phyloP scores from a whole-genome alignment of 2,888 invertebrate genomes.

The Melinaea menophilus region DNA sequence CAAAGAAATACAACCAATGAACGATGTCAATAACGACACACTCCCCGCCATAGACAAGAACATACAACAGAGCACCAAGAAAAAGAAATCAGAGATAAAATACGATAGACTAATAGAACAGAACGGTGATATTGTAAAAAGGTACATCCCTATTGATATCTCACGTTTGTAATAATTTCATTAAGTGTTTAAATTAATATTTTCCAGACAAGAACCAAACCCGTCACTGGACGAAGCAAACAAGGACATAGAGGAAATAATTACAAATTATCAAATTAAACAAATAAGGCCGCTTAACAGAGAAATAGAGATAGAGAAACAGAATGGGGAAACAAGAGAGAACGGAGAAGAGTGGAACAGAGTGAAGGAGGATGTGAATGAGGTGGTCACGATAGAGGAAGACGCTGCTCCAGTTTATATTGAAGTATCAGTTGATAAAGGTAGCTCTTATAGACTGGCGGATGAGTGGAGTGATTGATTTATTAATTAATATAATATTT shows the following conservation, averaged over 20 bases:
- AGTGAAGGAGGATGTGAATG: constrained; percentile 3
- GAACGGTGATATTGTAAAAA: constrained; percentile 14
- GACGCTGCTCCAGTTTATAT: constrained; percentile 47
- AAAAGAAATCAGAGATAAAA: constrained; percentile 7
- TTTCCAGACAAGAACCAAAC: constrained; percentile 15
- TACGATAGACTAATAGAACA: background rate
- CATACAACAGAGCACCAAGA: background rate
- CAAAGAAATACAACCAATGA: background rate
- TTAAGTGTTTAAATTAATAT: background rate
- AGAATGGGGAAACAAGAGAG: background rate
- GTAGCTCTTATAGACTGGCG: constrained; percentile 32
- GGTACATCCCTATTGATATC: constrained; percentile 6
- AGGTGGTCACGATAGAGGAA: constrained; percentile 25
- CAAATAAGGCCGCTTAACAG: constrained; percentile 36
- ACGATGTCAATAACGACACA: background rate
- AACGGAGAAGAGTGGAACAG: background rate
- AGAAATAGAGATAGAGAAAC: constrained; percentile 5
- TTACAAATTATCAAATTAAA: constrained; percentile 61
- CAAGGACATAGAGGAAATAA: constrained; percentile 61
- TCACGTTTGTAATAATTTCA: background rate
- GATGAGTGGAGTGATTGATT: background rate
- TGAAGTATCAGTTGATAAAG: constrained; percentile 53
- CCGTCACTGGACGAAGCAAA: constrained; percentile 29
- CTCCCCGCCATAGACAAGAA: constrained; percentile 9
- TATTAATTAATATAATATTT: no score